Evolutionary conservation across 2,888 invertebrate species (phyloP).

Genomic region (Vandiemenella viatica): DNA sequence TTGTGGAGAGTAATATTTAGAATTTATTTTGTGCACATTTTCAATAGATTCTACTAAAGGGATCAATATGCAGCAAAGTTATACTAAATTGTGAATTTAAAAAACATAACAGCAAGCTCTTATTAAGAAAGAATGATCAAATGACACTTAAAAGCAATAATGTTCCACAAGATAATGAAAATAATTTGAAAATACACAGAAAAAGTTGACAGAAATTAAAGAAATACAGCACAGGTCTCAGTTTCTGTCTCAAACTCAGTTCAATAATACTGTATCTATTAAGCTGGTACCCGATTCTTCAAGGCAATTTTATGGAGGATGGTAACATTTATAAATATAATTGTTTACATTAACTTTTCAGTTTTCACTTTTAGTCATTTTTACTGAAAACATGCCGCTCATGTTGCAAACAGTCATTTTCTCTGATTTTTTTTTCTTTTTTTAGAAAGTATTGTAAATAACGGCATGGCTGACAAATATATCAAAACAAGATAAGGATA

Average conservation of each 20-base stretch:
- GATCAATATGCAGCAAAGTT: not conserved
- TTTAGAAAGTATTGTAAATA: too few relatives aligned
- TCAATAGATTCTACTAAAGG: constrained; percentile 1
- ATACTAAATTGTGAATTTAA: constrained; percentile 2
- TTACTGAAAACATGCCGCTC: not conserved
- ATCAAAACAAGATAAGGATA: too few relatives aligned
- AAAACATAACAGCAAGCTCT: constrained; percentile 9
- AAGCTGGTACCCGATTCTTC: not conserved
- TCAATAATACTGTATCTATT: too few relatives aligned
- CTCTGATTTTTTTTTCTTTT: too few relatives aligned
- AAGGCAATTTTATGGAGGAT: too few relatives aligned
- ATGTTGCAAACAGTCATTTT: too few relatives aligned
- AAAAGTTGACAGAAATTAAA: not conserved
- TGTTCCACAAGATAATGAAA: constrained; percentile 6
- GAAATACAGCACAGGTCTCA: too few relatives aligned
- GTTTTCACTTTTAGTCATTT: not conserved
- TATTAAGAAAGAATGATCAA: constrained; percentile 8
- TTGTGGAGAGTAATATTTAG: not conserved
- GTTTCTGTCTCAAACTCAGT: too few relatives aligned
- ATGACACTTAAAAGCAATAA: constrained; percentile 10
- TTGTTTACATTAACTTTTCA: not conserved
- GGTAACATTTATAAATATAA: not conserved
- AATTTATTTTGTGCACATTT: not conserved
- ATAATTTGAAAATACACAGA: constrained; percentile 1
- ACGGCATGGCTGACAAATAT: too few relatives aligned